These are phyloP conservation scores for Notamacropus eugenii DNA, from an alignment of 2,797 vertebrate species.

Conservation along the genomic window DNA sequence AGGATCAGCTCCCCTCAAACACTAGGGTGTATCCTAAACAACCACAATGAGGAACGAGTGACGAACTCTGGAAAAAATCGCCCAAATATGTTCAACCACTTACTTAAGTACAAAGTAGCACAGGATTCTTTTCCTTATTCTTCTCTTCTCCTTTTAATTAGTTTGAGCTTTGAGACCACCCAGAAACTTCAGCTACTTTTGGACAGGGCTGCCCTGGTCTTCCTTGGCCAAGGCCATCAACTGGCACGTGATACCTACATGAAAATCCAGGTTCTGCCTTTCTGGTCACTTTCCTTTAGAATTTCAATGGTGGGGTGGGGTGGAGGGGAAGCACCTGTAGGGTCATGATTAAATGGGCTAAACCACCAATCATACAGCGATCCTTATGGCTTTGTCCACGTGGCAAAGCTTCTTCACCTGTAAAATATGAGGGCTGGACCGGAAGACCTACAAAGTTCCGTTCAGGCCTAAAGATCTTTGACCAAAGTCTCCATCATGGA, in stretches of 20 bases:
- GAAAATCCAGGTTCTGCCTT: neutral
- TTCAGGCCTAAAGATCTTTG: neutral
- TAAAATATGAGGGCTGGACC: neutral
- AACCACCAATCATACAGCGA: neutral
- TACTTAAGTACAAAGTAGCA: constrained; percentile 37
- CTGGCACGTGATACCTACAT: neutral
- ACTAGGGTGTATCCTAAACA: neutral
- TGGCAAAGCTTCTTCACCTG: neutral
- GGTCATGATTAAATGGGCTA: neutral
- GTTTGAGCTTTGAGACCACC: constrained; percentile 23
- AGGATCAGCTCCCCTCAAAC: neutral
- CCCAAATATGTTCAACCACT: constrained; percentile 40
- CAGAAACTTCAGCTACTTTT: constrained; percentile 45
- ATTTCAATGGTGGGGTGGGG: neutral
- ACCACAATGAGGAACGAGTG: constrained; percentile 34
- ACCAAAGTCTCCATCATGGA: neutral
- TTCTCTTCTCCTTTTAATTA: constrained; percentile 51
- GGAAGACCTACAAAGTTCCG: neutral
- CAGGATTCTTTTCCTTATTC: neutral
- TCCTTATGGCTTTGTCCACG: neutral
- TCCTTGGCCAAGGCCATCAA: neutral
- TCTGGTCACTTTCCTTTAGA: constrained; percentile 25
- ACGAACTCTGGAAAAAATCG: constrained; percentile 10
- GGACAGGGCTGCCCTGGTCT: neutral
- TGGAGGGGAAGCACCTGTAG: neutral